Percentiles rank a stretch among this genome's conserved stretches.
Evolutionary conservation across 2,888 invertebrate species (phyloP).

Genomic region (Torymus aiolomorphi): DNA sequence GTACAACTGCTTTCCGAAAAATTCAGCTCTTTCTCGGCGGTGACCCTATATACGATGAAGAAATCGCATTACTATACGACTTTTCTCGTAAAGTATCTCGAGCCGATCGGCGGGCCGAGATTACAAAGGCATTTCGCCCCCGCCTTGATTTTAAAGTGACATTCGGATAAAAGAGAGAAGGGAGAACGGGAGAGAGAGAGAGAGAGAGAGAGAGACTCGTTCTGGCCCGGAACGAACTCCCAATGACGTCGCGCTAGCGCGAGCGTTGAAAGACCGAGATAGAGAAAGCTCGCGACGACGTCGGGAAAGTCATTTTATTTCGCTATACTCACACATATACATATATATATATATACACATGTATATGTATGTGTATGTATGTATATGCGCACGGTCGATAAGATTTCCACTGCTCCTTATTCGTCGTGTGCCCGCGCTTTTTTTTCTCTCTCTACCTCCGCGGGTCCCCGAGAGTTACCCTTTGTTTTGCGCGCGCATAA

Average conservation of each 20-base stretch:
- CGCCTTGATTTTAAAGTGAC: conserved; percentile 48
- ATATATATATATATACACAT: not conserved
- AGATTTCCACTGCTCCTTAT: conserved; percentile 26
- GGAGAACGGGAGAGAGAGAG: not conserved
- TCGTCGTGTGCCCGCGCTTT: not conserved
- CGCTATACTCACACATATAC: not conserved
- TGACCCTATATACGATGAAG: conserved; percentile 21
- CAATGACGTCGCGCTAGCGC: conserved; percentile 25
- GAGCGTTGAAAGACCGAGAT: not conserved
- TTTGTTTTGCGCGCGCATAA: conserved; percentile 10
- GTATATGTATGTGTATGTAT: not conserved
- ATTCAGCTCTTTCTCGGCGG: conserved; percentile 1
- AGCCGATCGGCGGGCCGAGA: conserved; percentile 49
- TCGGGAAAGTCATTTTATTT: conserved; percentile 42
- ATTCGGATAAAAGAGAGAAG: conserved; percentile 6
- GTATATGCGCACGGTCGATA: conserved; percentile 19
- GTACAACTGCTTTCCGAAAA: conserved; percentile 34
- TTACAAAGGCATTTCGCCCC: conserved; percentile 47
- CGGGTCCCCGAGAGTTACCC: no score
- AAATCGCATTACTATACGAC: conserved; percentile 60
- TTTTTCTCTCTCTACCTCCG: not conserved
- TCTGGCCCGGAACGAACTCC: conserved; percentile 4
- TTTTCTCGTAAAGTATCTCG: conserved; percentile 63
- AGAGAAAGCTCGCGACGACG: conserved; percentile 5
- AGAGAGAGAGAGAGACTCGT: conserved; percentile 1